Evolutionary conservation across 2,888 invertebrate species (phyloP).

Genomic region (Drosophila gaucha): DNA sequence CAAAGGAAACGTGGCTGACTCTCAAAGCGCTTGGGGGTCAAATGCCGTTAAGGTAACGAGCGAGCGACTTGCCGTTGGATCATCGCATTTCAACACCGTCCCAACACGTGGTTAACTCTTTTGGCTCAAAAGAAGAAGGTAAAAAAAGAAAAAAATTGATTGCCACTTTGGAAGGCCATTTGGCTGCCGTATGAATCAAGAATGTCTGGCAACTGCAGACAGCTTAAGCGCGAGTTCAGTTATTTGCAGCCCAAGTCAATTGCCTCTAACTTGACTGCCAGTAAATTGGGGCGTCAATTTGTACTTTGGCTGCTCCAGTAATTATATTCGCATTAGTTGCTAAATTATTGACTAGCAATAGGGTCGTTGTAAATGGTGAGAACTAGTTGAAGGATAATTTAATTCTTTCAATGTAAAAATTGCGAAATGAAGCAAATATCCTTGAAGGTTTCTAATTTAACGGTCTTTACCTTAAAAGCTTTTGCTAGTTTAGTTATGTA

Average conservation of each 20-base stretch:
- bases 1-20: slow-evolving; percentile 71
- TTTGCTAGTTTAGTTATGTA: too few species aligned
- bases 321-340: slow-evolving; percentile 68
- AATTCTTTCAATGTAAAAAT: slow-evolving; percentile 2
- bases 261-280: slow-evolving; percentile 47
- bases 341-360: slow-evolving; percentile 17
- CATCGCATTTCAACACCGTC: slow-evolving; percentile 58
- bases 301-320: slow-evolving; percentile 36
- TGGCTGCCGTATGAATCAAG: slow-evolving; percentile 64
- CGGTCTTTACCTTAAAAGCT: too few species aligned
- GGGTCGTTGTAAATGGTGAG: slow-evolving; percentile 9
- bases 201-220: slow-evolving; percentile 61
- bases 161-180: slow-evolving; percentile 75
- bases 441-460: too few species aligned
- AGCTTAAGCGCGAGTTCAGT: slow-evolving; percentile 29
- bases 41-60: slow-evolving; percentile 76
- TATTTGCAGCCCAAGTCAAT: slow-evolving; percentile 17
- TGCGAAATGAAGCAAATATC: too few species aligned
- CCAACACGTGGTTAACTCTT: slow-evolving; percentile 45
- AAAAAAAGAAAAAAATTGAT: slow-evolving; percentile 60
- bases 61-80: slow-evolving; percentile 63
- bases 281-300: slow-evolving; percentile 65
- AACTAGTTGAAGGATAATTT: slow-evolving; percentile 7
- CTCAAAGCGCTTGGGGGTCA: slow-evolving; percentile 71
- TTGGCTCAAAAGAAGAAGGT: slow-evolving; percentile 1